Percentiles rank a stretch among this genome's conserved stretches.
These are phyloP conservation scores for Lateolabrax maculatus DNA, from an alignment of 2,797 vertebrate genomes.

Conservation along the genomic window DNA sequence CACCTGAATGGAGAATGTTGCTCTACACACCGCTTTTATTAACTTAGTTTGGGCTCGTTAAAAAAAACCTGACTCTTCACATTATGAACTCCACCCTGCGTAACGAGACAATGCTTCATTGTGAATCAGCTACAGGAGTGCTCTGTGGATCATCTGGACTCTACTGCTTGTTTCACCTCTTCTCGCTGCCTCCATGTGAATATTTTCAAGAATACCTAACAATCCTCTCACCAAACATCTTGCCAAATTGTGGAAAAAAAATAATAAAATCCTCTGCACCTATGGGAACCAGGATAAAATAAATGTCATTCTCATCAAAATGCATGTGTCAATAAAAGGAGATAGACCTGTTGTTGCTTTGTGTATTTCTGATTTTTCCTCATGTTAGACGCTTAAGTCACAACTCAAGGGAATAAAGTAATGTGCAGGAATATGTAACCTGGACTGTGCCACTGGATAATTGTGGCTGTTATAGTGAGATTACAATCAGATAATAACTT, in stretches of 20 bases:
- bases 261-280: slow-evolving; percentile 8
- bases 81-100: background rate
- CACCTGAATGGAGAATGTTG: slow-evolving; percentile 32
- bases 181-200: slow-evolving; percentile 26
- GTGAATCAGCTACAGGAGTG: slow-evolving; percentile 4
- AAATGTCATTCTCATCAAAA: slow-evolving; percentile 43
- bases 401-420: background rate
- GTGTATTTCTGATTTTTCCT: slow-evolving; percentile 9
- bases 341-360: slow-evolving; percentile 28
- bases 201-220: slow-evolving; percentile 21
- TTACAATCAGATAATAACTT: background rate
- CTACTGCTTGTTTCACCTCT: slow-evolving; percentile 22
- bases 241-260: slow-evolving; percentile 39
- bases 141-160: slow-evolving; percentile 25
- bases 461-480: background rate
- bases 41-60: slow-evolving; percentile 31
- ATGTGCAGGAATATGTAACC: background rate
- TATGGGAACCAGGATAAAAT: slow-evolving; percentile 9
- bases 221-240: slow-evolving; percentile 15
- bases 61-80: slow-evolving; percentile 2
- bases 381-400: background rate
- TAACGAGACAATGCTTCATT: slow-evolving; percentile 24
- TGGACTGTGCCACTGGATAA: background rate
- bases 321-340: slow-evolving; percentile 77
- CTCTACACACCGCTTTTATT: slow-evolving; percentile 60